Conservation (phyloP, 2,113 vertebrate species). For the Ciconia boyciana region DNA sequence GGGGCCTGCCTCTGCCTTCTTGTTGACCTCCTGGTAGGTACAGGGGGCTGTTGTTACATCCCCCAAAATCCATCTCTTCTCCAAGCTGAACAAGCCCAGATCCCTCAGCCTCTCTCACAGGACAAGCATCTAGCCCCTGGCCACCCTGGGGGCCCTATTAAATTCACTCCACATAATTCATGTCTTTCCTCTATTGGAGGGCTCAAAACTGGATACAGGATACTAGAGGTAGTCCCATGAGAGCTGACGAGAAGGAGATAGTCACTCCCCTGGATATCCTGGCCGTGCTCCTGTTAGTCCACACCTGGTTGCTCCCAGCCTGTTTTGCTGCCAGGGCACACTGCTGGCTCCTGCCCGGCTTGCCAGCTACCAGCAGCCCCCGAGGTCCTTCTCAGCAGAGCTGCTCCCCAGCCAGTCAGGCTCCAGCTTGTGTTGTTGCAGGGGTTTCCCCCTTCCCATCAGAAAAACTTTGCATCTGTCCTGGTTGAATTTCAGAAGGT, state of each 20-base stretch:
- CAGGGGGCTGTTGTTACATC: fast-evolving
- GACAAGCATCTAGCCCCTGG: not conserved
- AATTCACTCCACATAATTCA: not conserved
- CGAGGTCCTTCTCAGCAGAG: not conserved
- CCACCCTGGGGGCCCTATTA: not conserved
- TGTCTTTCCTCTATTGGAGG: not conserved
- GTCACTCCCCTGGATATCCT: no score
- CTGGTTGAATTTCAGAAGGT: not conserved
- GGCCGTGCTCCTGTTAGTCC: not conserved
- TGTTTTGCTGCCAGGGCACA: not conserved
- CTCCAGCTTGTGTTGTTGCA: not conserved
- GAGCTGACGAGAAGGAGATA: not conserved
- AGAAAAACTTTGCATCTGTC: not conserved
- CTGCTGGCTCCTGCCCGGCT: not conserved
- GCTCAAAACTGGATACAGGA: not conserved
- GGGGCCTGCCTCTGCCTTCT: not conserved
- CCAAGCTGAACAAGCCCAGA: not conserved
- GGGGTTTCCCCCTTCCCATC: not conserved
- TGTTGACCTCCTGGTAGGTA: not conserved
- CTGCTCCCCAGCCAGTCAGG: not conserved
- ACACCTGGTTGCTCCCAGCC: not conserved
- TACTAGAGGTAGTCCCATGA: not conserved
- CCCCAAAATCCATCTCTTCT: not conserved
- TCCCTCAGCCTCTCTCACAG: not conserved
- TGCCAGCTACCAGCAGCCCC: not conserved